A percentile compares a stretch with the other conserved stretches of the same genome.
Conservation (phyloP, 1,140 invertebrate genomes). For the Drosophila novamexicana region DNA sequence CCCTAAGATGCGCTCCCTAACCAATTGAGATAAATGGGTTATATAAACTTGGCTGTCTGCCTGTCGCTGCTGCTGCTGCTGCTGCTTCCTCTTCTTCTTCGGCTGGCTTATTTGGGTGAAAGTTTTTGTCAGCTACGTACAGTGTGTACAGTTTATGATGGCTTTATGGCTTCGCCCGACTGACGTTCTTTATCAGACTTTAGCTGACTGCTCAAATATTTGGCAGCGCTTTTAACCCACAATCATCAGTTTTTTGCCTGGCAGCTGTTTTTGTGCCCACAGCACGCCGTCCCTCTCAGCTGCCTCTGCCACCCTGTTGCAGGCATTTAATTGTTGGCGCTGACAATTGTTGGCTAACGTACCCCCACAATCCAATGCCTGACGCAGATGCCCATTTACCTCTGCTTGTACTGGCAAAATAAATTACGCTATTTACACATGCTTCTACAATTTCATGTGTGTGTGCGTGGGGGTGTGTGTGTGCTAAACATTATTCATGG, state of each 20-base stretch:
- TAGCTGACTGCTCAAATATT: conserved; percentile 44
- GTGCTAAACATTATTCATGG: conserved; percentile 35
- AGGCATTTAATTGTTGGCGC: conserved; percentile 14
- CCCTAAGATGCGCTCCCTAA: conserved; percentile 19
- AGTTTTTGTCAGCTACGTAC: conserved; percentile 41
- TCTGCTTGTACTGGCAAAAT: conserved; percentile 30
- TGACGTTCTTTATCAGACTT: conserved; percentile 56
- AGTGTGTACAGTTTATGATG: conserved; percentile 37
- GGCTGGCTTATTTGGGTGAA: conserved; percentile 39
- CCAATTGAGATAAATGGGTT: conserved; percentile 78
- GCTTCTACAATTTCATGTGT: neutral
- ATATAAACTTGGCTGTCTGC: conserved; percentile 57
- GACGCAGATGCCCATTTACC: neutral
- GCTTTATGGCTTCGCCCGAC: conserved; percentile 36
- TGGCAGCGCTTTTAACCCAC: conserved; percentile 39
- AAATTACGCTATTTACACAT: conserved; percentile 45
- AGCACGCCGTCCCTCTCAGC: neutral
- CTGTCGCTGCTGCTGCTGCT: conserved; percentile 2
- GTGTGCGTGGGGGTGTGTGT: conserved; percentile 2
- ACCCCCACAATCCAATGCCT: neutral
- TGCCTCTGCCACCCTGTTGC: neutral
- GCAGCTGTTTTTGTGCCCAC: conserved; percentile 19
- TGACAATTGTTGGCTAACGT: conserved; percentile 8
- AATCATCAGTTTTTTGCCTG: conserved; percentile 2
- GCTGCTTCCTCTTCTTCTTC: neutral